Base-by-base conservation (phyloP, 2,888 invertebrate species). In the Cosmia trapezina region DNA sequence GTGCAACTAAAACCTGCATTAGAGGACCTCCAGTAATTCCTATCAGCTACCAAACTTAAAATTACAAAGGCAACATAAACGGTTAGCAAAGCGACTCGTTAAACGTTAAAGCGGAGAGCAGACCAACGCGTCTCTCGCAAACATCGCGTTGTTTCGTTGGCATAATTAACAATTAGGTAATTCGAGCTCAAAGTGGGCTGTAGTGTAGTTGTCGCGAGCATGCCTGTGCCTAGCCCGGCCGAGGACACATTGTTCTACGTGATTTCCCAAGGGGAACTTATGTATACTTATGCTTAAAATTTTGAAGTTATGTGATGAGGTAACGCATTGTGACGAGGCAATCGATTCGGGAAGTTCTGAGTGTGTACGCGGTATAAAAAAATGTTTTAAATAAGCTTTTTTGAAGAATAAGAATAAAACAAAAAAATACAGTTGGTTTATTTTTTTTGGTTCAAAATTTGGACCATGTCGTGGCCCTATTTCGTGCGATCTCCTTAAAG, bases 111-210 rank as follows among this genome's bases (percentile, higher is more conserved):
- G 79, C 65, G 22, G 51, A 54, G 70, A 62, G 64, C 67, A 69
- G 59, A 73, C 67, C 69, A 74, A 76, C 61, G 43, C 47, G 74
- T 63, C 71, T 70, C 73, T 80, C 80, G 53, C 65, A 79, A 79
- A 81, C 77, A 76, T 80, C 75, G 81, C 79, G 81, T 81, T 78
- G 83, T 83, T 54, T 71, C 70, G 74, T 64, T 64, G 80, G 81
- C 81, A 89, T 90, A 90, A 91, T 90, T 89, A 90, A 88, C 91
- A 89, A 90, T 91, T 89, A 88, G 87, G 88, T 89, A 87, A 90
- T 89, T 87, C 76, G 56, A 81, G 74, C 78, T 87, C 88, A 87
- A 86, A 89, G 87, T 86, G 76, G 78, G 78, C 74, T 80, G 81
- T 82, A 84, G 78, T 81, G 86, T 79, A 80, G 85, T 80, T 89